Base-by-base conservation (phyloP, 2,797 vertebrate genomes). In the Jordanella pulchra region DNA sequence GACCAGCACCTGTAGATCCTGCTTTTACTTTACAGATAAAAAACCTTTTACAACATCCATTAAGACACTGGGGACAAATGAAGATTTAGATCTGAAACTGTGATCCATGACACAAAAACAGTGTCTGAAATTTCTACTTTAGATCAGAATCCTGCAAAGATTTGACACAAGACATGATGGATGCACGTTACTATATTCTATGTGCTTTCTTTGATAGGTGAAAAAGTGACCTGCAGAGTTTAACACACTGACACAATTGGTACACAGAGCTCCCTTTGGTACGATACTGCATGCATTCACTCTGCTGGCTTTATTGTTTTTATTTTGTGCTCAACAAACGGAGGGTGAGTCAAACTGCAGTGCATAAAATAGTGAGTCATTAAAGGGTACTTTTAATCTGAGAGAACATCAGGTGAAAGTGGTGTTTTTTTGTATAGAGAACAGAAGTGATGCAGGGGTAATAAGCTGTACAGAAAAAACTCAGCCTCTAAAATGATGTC, bases 331-430 rank as follows among this genome's bases (percentile, higher is more conserved):
- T 78, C 39, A 53, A 73, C 53, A 75, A 73, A 73, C 79, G 80
- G 64, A 77, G 63, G 45, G 83, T 81, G 78, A 84, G 83, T 85
- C 78, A 85, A 79, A 72, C 72, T 75, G 79, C 69, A 73, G 70
- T 32, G 80, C 7, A 50, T 70, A 65, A 39, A 67, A 66, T 0
- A 21, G 81, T 87, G 84, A 83, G 84, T 83, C 80, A 79, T 5
- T 27, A 21, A 47, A 42, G 67, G 66, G 74, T 21, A 65, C 65
- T 48, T 76, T 30, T 67, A 51, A 71, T 67, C 23, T 15, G 48
- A 77, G 72, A 76, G 56, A 72, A 12, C 56, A 1, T 74, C 65
- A 71, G 67, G 77, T 78, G 73, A 45, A 77, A 55, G 60, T 11
- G 25, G 35, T 45, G 35, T 28, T 64, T 54, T 50, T 50, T n/a